Evolutionary conservation across 2,797 vertebrate species (phyloP), one percentile per base, ranked within the genome.

Genomic region (Falco columbarius): DNA sequence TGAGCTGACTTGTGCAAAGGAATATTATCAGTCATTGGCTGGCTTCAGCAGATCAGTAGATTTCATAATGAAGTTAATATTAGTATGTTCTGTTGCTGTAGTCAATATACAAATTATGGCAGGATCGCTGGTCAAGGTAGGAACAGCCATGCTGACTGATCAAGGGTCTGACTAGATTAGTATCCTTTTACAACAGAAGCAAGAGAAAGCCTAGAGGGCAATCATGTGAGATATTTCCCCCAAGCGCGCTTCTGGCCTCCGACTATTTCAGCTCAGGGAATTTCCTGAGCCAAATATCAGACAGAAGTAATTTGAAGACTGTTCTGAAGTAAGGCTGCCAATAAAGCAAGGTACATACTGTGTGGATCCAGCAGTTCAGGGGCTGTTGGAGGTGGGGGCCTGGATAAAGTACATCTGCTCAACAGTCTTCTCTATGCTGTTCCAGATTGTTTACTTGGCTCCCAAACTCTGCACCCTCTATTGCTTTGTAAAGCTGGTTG

Each of bases 11-110:
- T 14, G 3, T 68, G 46, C 17, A 82, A 90, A 91, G 20, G n/a
- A 63, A 30, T 63, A 18, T 46, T 51, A 74, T 11, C 21, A 49
- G 8, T 7, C 7, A 10, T 27, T 54, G 8, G 9, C 27, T 70
- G 51, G 14, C 55, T 83, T 80, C 46, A 49, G 6, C 18, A 38
- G 11, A 36, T 24, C 29, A 29, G 17, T 55, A 32, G 32, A 58
- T 56, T 72, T 62, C 8, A 38, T 54, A 42, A 29, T 1, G 3
- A 44, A 63, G 49, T 71, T 65, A 34, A 24, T 73, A 65, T 36
- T 36, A 34, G 2, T 26, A 42, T 0, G 0, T 65, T 76, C 34
- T 63, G 8, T 40, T 90, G 6, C 34, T 75, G n/a, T 21, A 30
- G 76, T n/a, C 22, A 86, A 12, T 38, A 30, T 9, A 63, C 9